Conservation (phyloP, 2,113 vertebrate genomes). For the Psilopogon haemacephalus region DNA sequence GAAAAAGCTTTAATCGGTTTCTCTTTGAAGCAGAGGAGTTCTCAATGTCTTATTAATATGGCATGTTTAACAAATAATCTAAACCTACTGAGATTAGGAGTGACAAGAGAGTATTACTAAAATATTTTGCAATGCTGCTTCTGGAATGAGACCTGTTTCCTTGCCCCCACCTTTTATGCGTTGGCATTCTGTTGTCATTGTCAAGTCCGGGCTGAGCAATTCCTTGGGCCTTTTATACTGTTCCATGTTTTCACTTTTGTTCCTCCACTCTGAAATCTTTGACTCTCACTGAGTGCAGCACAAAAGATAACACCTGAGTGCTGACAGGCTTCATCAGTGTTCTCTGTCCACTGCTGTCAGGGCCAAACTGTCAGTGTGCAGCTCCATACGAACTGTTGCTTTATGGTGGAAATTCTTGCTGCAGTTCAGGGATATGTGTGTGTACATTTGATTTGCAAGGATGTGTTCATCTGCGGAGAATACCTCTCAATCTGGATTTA, state of each 20-base stretch:
- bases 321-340: neutral
- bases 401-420: neutral
- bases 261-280: neutral
- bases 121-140: neutral
- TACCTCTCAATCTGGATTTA: neutral
- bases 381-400: neutral
- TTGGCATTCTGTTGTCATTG: neutral
- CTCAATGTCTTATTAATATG: neutral
- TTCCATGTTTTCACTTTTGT: neutral
- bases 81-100: neutral
- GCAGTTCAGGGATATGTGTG: neutral
- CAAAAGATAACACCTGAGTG: neutral
- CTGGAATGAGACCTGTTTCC: neutral
- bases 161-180: neutral
- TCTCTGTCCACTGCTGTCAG: neutral
- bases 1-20: neutral
- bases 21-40: neutral
- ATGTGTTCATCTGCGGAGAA: neutral
- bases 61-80: neutral
- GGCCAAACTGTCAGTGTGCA: neutral
- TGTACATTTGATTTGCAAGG: neutral
- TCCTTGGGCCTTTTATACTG: neutral
- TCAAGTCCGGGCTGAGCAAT: neutral
- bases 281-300: neutral
- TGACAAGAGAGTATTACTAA: neutral